Conservation (phyloP, 2,113 vertebrate species). For the Tragelaphus imberbis region DNA sequence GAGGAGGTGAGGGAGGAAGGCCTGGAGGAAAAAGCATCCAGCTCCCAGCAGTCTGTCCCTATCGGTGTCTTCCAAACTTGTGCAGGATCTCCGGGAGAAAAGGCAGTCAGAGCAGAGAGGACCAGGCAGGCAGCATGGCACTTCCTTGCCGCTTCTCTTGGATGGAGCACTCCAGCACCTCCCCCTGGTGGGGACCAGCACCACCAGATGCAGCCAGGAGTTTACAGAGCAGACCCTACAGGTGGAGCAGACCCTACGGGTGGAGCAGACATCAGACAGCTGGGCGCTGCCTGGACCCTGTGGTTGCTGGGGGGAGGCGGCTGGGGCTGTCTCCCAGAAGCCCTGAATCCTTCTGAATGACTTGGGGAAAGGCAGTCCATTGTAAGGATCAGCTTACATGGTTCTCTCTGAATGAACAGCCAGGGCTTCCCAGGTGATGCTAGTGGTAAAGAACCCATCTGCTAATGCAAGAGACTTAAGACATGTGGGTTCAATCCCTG, state of each 20-base stretch:
- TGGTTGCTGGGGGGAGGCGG: background rate
- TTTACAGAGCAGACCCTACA: background rate
- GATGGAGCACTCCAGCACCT: background rate
- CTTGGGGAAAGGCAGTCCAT: background rate
- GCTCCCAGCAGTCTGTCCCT: background rate
- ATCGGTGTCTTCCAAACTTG: background rate
- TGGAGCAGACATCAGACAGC: rapidly evolving
- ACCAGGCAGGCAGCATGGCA: background rate
- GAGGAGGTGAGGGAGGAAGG: background rate
- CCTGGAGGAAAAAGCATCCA: background rate
- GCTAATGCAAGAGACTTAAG: background rate
- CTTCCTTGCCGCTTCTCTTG: rapidly evolving
- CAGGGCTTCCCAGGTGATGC: background rate
- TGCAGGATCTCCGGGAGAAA: background rate
- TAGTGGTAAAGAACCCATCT: background rate
- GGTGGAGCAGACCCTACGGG: too few species aligned
- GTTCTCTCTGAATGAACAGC: background rate
- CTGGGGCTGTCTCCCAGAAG: background rate
- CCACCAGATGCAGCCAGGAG: background rate
- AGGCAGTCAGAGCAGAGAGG: background rate
- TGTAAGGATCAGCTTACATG: background rate
- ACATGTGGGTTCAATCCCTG: background rate
- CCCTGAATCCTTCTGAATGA: background rate
- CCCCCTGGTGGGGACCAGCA: background rate
- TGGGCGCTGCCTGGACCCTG: background rate